phyloP scores from a whole-genome alignment of 2,888 invertebrate species.

The Unio pictorum region DNA sequence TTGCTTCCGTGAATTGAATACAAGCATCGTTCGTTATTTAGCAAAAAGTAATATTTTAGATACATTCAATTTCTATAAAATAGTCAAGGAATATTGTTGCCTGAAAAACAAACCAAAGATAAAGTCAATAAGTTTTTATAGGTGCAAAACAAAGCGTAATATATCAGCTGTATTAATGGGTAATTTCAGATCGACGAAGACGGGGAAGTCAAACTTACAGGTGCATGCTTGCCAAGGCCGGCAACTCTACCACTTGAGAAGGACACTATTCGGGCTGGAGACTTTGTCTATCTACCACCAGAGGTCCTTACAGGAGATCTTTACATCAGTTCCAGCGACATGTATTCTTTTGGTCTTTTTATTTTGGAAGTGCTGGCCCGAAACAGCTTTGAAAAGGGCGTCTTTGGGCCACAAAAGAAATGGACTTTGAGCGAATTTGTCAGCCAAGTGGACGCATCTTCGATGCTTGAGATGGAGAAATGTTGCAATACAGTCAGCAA shows the following conservation, averaged over 20 bases:
- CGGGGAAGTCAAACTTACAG: conserved; percentile 47
- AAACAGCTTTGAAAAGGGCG: conserved; percentile 8
- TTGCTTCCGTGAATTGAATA: too few relatives aligned
- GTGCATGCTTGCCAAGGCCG: conserved; percentile 52
- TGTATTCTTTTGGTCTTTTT: conserved; percentile 50
- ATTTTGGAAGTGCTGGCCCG: conserved; percentile 27
- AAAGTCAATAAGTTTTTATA: too few relatives aligned
- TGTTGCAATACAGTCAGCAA: conserved; percentile 16
- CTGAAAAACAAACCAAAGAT: too few relatives aligned
- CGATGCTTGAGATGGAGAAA: conserved; percentile 39
- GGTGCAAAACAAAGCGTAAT: too few relatives aligned
- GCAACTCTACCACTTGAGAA: conserved; percentile 43
- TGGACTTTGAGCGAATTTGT: conserved; percentile 45
- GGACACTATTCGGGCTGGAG: conserved; percentile 31
- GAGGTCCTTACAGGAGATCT: conserved; percentile 56
- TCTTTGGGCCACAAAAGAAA: conserved; percentile 31
- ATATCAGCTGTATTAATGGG: too few relatives aligned
- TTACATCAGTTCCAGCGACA: conserved; percentile 57
- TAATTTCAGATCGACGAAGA: conserved; percentile 27
- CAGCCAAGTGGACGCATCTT: conserved; percentile 31
- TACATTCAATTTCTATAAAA: too few relatives aligned
- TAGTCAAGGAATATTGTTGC: too few relatives aligned
- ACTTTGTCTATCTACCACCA: conserved; percentile 60
- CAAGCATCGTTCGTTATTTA: too few relatives aligned
- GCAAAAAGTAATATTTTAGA: too few relatives aligned